Evolutionary conservation across 2,888 invertebrate species (phyloP), one percentile per base, ranked within the genome.

Genomic region (Quadriops clusia): DNA sequence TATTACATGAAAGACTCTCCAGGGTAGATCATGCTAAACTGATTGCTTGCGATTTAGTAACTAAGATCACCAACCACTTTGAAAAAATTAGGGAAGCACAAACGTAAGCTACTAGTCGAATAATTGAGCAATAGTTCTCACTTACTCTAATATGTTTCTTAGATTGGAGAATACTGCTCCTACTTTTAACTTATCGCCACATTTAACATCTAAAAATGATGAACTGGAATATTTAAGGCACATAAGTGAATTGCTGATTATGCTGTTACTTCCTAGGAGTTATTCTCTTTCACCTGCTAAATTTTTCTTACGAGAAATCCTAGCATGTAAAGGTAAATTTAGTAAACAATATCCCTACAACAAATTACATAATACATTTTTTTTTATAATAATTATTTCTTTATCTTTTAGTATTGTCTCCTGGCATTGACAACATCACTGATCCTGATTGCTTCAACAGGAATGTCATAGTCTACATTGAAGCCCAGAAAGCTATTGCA

Each of bases 401-500:
- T 34, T 22, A 16, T 32, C 14, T 66, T 66, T 33, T 49, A 84
- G 84, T 85, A 38, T 64, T 91, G 34, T 80, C 82, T 55, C 85
- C 86, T 30, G 73, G 81, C 34, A 78, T 91, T 47, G 80, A 90
- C 51, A 67, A 80, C 49, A 60, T 91, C 23, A 87, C 87, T 5
- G 85, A 90, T 53, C 89, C 91, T 4, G 89, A 90, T 63, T 89
- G 85, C 54, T 83, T 91, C 46, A 91, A 91, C 59, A 80, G 80
- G 54, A 84, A 85, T 58, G 74, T 91, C 37, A 70, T 89, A 32
- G 72, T 75, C 40, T 87, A 86, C 54, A 72, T 91, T 39, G 79
- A 85, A 55, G 79, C 81, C 12, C 81, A 86, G 40, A 76, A 84
- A 48, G 73, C 79, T 32, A 73, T 78, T 1, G 74, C 78, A 31